Evolutionary conservation across 2,113 vertebrate genomes (phyloP).

Genomic region (Tragelaphus strepsiceros): DNA sequence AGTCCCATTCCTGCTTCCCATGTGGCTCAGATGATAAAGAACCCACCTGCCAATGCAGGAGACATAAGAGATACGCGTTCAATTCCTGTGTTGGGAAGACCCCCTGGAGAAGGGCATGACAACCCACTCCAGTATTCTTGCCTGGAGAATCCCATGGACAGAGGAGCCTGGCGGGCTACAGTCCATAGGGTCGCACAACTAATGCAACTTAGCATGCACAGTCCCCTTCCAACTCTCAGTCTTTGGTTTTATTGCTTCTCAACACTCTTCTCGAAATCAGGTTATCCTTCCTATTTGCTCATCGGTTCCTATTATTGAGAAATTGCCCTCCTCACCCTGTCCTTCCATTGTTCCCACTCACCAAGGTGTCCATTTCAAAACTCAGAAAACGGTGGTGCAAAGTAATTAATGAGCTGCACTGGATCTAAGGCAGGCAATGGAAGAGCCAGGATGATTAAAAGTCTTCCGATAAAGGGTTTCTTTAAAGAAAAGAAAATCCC

Average conservation of each 20-base stretch:
- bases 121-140: background rate
- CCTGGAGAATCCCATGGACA: background rate
- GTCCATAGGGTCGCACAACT: accelerated
- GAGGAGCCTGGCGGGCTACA: accelerated
- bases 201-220: background rate
- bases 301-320: background rate
- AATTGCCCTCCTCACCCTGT: background rate
- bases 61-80: background rate
- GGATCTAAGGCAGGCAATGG: background rate
- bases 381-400: background rate
- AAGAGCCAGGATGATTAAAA: slow-evolving; percentile 50
- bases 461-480: slow-evolving; percentile 55
- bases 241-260: background rate
- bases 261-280: background rate
- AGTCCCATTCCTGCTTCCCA: background rate
- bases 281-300: background rate
- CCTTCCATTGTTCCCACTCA: background rate
- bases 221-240: background rate
- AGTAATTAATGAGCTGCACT: slow-evolving; percentile 1
- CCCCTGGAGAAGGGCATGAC: background rate
- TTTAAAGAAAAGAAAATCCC: slow-evolving; percentile 65
- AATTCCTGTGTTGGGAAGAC: background rate
- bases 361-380: slow-evolving; percentile 23
- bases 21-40: background rate
- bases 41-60: background rate